These are phyloP conservation scores for Salarias fasciatus DNA, from an alignment of 2,797 vertebrate genomes.

Conservation along the genomic window DNA sequence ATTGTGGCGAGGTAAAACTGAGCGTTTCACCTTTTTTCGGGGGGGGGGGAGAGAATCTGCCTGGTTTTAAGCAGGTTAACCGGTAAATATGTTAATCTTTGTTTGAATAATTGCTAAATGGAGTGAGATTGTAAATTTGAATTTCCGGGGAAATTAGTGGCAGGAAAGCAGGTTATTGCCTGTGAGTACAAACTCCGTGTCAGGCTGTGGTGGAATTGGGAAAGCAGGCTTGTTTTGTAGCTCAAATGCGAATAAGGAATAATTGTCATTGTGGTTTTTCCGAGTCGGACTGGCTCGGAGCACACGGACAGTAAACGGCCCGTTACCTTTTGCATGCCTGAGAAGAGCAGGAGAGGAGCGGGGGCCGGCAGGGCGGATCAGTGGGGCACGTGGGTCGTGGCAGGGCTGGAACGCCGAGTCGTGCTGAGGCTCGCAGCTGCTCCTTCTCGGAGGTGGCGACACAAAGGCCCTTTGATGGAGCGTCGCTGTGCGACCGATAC, in stretches of 20 bases:
- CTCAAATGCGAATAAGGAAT: too few relatives aligned
- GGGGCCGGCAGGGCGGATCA: too few relatives aligned
- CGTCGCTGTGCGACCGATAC: slow-evolving; percentile 48
- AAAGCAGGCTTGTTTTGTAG: slow-evolving; percentile 18
- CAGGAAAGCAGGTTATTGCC: slow-evolving; percentile 24
- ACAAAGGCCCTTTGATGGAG: slow-evolving; percentile 73
- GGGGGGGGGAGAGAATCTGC: slow-evolving; percentile 12
- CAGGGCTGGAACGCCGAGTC: too few relatives aligned
- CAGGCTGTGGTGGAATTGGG: slow-evolving; percentile 6
- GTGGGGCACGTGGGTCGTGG: slow-evolving; percentile 38
- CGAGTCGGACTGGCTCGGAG: too few relatives aligned
- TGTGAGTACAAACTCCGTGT: slow-evolving; percentile 9
- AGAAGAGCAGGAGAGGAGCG: too few relatives aligned
- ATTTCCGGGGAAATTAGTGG: slow-evolving; percentile 31
- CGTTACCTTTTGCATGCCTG: too few relatives aligned
- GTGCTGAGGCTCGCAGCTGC: too few relatives aligned
- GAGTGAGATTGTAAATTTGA: slow-evolving; percentile 23
- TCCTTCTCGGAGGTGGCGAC: slow-evolving; percentile 56
- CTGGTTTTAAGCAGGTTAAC: slow-evolving; percentile 28
- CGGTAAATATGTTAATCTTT: slow-evolving; percentile 16
- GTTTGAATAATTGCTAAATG: slow-evolving; percentile 55
- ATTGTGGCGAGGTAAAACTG: slow-evolving; percentile 14
- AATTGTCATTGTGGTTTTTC: too few relatives aligned
- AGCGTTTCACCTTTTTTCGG: slow-evolving; percentile 32
- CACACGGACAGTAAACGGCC: too few relatives aligned